Conservation (phyloP, 2,797 vertebrate genomes). For the Melanotaenia parkinsoni region DNA sequence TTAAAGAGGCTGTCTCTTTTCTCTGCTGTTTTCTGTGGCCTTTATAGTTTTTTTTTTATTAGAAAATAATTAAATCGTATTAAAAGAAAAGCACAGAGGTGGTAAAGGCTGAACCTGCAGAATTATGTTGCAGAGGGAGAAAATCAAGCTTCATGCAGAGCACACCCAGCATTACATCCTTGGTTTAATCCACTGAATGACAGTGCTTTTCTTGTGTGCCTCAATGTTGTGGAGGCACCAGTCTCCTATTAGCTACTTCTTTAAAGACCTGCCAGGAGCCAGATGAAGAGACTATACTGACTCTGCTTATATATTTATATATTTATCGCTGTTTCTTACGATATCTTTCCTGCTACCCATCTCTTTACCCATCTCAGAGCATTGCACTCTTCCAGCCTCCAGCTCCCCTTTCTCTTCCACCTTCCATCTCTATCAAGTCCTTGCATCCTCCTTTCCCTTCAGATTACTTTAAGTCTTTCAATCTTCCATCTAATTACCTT, state of each 20-base stretch:
- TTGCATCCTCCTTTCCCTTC: constrained; percentile 50
- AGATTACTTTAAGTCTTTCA: constrained; percentile 67
- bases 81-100: constrained; percentile 28
- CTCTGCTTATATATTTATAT: constrained; percentile 54
- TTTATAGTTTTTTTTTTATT: constrained; percentile 28
- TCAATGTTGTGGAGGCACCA: constrained; percentile 51
- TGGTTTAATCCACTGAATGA: constrained; percentile 56
- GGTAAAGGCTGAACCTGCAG: background rate
- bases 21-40: constrained; percentile 5
- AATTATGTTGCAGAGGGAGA: constrained; percentile 31
- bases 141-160: constrained; percentile 26
- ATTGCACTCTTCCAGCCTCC: constrained; percentile 15
- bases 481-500: constrained; percentile 67
- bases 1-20: constrained; percentile 9
- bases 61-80: constrained; percentile 41
- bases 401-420: constrained; percentile 10
- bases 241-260: constrained; percentile 61
- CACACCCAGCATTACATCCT: constrained; percentile 36
- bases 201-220: constrained; percentile 40
- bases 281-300: constrained; percentile 63
- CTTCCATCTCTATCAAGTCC: constrained; percentile 50
- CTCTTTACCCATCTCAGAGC: constrained; percentile 44
- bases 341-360: constrained; percentile 47
- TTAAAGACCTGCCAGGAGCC: constrained; percentile 62
- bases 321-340: constrained; percentile 49